Base-by-base conservation (phyloP, 2,797 vertebrate species). In the Channallabes apus region DNA sequence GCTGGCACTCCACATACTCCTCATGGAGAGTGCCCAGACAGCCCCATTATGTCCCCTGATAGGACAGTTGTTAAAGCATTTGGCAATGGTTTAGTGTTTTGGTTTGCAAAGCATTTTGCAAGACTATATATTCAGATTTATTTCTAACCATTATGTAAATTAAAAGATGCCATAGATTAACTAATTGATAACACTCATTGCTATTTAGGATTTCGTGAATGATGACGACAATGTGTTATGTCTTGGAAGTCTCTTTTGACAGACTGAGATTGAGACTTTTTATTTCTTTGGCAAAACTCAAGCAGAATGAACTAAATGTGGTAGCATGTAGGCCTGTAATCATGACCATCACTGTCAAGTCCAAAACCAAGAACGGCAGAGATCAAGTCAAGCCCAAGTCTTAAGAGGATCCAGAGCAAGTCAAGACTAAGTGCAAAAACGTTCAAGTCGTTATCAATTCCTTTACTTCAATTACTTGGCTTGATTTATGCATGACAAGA, bases 41-140 rank as follows among this genome's bases (percentile, higher is more conserved):
- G 78, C 22, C 84, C 29, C 75, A 87, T 86, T 89, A 82, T 87
- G 84, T 68, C 41, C 54, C 17, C 27, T 68, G 80, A 81, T 67
- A 67, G 51, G 79, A 77, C 68, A 61, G 80, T 77, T 76, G 69
- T 83, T 83, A 51, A 87, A 83, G 80, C 51, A 62, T 84, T 68
- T 86, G 88, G 88, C 87, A 58, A 61, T 20, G 71, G 12, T 69
- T 65, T n/a, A 41, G 46, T 86, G 84, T 84, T 88, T 82, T 82
- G 82, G 87, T 89, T 88, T 89, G 69, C 38, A 20, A 29, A 84
- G 61, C 15, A 35, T 51, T 51, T 51, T 6, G 65, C 27, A 71
- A 85, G 67, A 41, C 46, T 62, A 71, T 65, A 24, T 80, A 24
- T 73, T 29, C 35, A 54, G 1, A n/a, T n/a, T 41, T n/a, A 51